Base-by-base conservation (phyloP, 2,113 vertebrate species). In the Hippocampus guttulatus region DNA sequence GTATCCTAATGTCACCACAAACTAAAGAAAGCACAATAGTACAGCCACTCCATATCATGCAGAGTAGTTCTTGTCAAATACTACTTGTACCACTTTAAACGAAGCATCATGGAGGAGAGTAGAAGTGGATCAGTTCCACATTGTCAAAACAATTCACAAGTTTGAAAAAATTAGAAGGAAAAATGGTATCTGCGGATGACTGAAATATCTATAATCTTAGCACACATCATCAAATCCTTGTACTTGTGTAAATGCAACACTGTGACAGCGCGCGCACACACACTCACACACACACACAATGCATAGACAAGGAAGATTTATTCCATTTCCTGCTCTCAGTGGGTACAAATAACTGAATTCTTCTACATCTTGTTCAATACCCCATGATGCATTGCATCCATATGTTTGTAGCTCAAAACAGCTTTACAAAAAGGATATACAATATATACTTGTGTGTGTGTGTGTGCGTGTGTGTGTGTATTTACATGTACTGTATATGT, bases 321-420 rank as follows among this genome's bases (percentile, higher is more conserved):
- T 91, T 93, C 91, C 51, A 88, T 84, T 92, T 90, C 85, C 84
- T 90, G 87, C 87, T 88, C 82, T 89, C 74, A 75, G 85, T 88
- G 89, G 84, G 85, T 93, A 93, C 89, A 93, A 93, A 92, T 93
- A 73, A 81, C 82, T 82, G 75, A 87, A 83, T 90, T 88, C 84
- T 91, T 81, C 81, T 79, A 84, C 81, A 76, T 82, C 77, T 88
- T 88, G 77, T 87, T 88, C 83, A 88, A 79, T 90, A 90, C 91
- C 88, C 90, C 89, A 89, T 90, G 93, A 93, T 93, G 92, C 92
- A 93, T 93, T 93, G 92, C 92, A 93, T 93, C 93, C 89, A 90
- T 93, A 92, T 87, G 75, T 83, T 89, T 86, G 83, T 89, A 91
- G 90, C 86, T 92, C 87, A 91, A 91, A 92, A 90, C 90, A 88